These are phyloP conservation scores for Phymastichus coffea DNA, from an alignment of 1,140 invertebrate genomes.

Conservation along the genomic window DNA sequence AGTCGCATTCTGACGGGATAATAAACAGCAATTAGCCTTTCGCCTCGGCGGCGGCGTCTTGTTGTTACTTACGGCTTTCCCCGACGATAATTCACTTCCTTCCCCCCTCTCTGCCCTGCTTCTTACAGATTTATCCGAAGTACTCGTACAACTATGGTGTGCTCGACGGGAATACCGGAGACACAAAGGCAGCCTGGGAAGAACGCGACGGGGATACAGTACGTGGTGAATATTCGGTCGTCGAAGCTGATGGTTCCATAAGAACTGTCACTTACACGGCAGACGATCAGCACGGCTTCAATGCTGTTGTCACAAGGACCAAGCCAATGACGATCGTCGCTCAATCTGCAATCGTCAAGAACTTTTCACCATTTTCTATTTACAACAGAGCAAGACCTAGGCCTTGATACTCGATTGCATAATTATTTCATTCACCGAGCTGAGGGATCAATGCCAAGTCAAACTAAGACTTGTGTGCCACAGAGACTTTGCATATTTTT, in stretches of 20 bases:
- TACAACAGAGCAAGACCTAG: constrained; percentile 19
- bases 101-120: neutral
- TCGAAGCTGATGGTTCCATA: constrained; percentile 62
- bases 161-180: constrained; percentile 58
- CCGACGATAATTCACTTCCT: neutral
- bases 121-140: constrained; percentile 52
- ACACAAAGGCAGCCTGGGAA: constrained; percentile 57
- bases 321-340: constrained; percentile 31
- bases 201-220: constrained; percentile 62
- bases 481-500: too few relatives aligned
- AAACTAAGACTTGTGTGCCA: too few relatives aligned
- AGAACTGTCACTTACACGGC: constrained; percentile 70
- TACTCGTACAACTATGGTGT: constrained; percentile 63
- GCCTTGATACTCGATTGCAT: neutral
- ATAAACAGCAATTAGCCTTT: too few relatives aligned
- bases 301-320: constrained; percentile 46
- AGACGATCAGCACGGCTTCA: constrained; percentile 68
- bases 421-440: neutral
- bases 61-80: too few relatives aligned
- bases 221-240: constrained; percentile 62
- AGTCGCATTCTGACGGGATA: too few relatives aligned
- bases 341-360: constrained; percentile 16
- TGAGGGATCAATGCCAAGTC: too few relatives aligned
- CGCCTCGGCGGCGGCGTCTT: too few relatives aligned
- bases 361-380: constrained; percentile 29